A percentile compares a stretch with the other conserved stretches of the same genome.
These are phyloP conservation scores for Lepetodrilus schrolli DNA, from an alignment of 2,888 invertebrate genomes.

Conservation along the genomic window DNA sequence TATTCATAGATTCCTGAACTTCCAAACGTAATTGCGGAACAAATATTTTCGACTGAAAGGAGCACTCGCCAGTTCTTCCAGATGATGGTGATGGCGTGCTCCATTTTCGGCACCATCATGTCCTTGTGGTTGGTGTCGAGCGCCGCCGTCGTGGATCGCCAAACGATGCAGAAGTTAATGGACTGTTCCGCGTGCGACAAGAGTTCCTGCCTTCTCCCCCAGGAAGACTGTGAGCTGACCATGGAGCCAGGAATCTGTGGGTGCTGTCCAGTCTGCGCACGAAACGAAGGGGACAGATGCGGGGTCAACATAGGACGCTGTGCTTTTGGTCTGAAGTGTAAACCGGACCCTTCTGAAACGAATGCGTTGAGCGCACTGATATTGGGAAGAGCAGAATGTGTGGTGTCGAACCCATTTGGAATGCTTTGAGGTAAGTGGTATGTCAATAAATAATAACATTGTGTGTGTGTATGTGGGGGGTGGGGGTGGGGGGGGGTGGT, in stretches of 20 bases:
- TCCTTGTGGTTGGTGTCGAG: neutral
- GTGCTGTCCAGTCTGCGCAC: constrained; percentile 31
- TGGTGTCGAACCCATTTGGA: no score
- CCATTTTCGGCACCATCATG: no score
- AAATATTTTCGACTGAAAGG: no score
- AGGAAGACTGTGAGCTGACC: neutral
- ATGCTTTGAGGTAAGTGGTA: no score
- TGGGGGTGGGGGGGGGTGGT: no score
- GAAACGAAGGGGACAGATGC: neutral
- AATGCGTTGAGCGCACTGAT: constrained; percentile 12
- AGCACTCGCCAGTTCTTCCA: no score
- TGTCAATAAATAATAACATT: no score
- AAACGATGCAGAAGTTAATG: constrained; percentile 19
- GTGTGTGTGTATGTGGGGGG: no score
- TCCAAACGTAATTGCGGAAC: no score
- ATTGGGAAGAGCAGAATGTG: constrained; percentile 6
- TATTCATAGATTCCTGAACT: no score
- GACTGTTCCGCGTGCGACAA: constrained; percentile 20
- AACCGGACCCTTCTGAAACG: neutral
- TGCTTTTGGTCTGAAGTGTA: constrained; percentile 2
- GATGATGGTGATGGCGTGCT: no score
- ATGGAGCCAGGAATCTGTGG: constrained; percentile 29
- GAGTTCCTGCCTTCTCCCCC: neutral
- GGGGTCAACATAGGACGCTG: constrained; percentile 28
- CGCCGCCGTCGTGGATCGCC: neutral